Percentiles rank a stretch among this genome's conserved stretches.
phyloP scores from a whole-genome alignment of 2,113 vertebrate species.

The Polypterus bichir region DNA sequence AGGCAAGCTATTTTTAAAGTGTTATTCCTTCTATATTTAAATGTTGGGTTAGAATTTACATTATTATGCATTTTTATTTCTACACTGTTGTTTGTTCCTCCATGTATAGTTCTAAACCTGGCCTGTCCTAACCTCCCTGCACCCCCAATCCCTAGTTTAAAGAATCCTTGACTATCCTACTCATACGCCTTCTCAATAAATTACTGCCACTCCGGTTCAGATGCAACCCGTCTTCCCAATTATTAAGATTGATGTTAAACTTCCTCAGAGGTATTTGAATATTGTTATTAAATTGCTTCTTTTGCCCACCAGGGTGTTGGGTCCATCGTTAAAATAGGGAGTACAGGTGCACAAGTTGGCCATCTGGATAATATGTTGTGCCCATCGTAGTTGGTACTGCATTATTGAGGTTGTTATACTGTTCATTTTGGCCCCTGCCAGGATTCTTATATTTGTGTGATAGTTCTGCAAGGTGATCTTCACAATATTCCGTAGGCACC shows the following conservation, averaged over 20 bases:
- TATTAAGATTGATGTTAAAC: not conserved
- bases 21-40: too few relatives aligned
- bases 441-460: conserved; percentile 7
- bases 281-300: not conserved
- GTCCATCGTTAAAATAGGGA: conserved; percentile 2
- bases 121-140: too few relatives aligned
- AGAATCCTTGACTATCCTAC: too few relatives aligned
- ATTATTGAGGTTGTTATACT: conserved; percentile 12
- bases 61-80: too few relatives aligned
- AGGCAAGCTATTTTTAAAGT: too few relatives aligned
- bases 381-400: conserved; percentile 9
- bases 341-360: conserved; percentile 5
- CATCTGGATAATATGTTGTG: conserved; percentile 10
- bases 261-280: conserved; percentile 2
- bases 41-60: too few relatives aligned
- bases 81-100: too few relatives aligned
- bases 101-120: too few relatives aligned
- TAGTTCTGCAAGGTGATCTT: conserved; percentile 10
- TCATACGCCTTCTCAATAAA: too few relatives aligned
- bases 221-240: not conserved
- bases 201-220: too few relatives aligned
- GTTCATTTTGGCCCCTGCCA: conserved; percentile 3
- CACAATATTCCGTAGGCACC: conserved; percentile 1
- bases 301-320: conserved; percentile 1
- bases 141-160: too few relatives aligned